phyloP scores from a whole-genome alignment of 2,888 invertebrate species.

The Nysson spinosus region DNA sequence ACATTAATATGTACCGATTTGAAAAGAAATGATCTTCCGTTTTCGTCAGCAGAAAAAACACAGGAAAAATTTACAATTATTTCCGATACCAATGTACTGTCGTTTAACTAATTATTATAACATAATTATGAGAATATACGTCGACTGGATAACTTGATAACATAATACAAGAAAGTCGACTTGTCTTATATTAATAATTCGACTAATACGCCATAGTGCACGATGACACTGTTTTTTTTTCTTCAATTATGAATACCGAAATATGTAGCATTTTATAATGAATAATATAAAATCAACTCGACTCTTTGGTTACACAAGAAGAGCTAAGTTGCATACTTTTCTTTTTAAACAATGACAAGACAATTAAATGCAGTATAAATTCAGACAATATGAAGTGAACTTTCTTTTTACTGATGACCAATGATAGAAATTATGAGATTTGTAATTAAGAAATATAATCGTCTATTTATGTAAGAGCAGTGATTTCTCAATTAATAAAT shows the following conservation, averaged over 20 bases:
- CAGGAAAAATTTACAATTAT: too few relatives aligned
- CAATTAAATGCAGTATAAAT: conserved; percentile 29
- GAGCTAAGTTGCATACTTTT: conserved; percentile 45
- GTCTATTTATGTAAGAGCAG: too few relatives aligned
- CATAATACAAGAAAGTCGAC: background rate
- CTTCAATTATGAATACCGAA: conserved; percentile 27
- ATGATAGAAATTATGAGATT: background rate
- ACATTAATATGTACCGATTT: too few relatives aligned
- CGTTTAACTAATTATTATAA: conserved; percentile 41
- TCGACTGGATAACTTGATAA: conserved; percentile 25
- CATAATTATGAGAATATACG: conserved; percentile 32
- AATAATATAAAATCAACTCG: conserved; percentile 37
- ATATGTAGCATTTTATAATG: conserved; percentile 16
- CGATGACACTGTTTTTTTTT: conserved; percentile 14
- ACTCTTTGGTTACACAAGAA: conserved; percentile 50
- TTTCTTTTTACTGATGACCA: background rate
- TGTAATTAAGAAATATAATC: conserved; percentile 1
- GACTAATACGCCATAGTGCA: conserved; percentile 21
- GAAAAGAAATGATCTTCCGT: too few relatives aligned
- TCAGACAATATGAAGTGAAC: conserved; percentile 16
- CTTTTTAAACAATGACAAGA: conserved; percentile 37
- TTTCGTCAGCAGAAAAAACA: too few relatives aligned
- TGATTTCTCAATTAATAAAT: conserved; percentile 14
- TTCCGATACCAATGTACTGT: conserved; percentile 41
- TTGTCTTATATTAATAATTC: conserved; percentile 21